Conservation (phyloP, 2,888 invertebrate genomes). For the Sympetrum striolatum region DNA sequence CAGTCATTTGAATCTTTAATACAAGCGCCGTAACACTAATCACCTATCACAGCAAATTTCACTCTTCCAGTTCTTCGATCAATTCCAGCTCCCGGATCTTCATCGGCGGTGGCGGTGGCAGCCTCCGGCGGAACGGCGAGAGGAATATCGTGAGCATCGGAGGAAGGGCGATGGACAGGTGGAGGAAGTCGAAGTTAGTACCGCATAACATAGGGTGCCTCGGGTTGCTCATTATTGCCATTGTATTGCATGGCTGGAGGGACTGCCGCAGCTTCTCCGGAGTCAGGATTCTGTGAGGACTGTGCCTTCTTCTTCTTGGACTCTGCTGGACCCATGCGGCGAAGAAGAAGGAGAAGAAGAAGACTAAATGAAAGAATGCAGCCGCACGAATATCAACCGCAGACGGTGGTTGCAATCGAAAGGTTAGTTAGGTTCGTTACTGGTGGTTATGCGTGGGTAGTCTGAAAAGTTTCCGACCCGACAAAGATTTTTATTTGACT, state of each 20-base stretch:
- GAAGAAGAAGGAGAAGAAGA: conserved; percentile 34
- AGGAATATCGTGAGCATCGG: conserved; percentile 13
- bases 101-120: background rate
- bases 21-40: background rate
- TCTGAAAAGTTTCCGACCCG: too few species aligned
- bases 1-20: background rate
- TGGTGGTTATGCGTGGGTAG: too few species aligned
- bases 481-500: too few species aligned
- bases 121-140: conserved; percentile 3
- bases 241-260: conserved; percentile 26
- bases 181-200: conserved; percentile 37
- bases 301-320: conserved; percentile 11
- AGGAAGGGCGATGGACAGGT: conserved; percentile 14
- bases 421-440: background rate
- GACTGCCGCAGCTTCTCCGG: conserved; percentile 32
- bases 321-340: conserved; percentile 37
- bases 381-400: background rate
- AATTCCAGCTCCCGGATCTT: conserved; percentile 18
- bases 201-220: conserved; percentile 24
- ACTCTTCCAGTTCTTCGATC: conserved; percentile 33
- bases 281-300: background rate
- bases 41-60: background rate
- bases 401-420: background rate
- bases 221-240: background rate
- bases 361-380: conserved; percentile 19